Evolutionary conservation across 2,113 vertebrate species (phyloP).

Genomic region (Alectura lathami): DNA sequence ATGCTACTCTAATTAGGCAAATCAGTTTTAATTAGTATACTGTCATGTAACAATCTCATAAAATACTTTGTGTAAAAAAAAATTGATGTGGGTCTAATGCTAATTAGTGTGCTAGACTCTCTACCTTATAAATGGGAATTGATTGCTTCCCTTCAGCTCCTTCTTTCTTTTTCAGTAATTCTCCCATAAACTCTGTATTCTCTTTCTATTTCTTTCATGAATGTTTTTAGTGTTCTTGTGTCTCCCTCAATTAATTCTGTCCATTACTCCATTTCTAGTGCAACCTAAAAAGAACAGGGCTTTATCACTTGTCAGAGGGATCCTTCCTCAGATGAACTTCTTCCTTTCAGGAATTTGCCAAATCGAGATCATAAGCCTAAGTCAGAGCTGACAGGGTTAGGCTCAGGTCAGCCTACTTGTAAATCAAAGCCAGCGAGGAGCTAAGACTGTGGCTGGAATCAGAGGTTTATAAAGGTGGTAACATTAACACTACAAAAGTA

Average conservation of each 20-base stretch:
- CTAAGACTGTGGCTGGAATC: neutral
- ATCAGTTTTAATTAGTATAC: conserved; percentile 78
- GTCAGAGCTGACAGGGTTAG: conserved; percentile 62
- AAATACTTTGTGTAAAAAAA: conserved; percentile 67
- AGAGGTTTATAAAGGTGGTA: conserved; percentile 48
- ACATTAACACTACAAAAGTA: conserved; percentile 70
- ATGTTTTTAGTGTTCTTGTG: neutral
- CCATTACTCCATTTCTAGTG: neutral
- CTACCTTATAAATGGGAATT: conserved; percentile 72
- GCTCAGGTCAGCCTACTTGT: conserved; percentile 39
- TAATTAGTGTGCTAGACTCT: conserved; percentile 69
- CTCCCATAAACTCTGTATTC: conserved; percentile 13
- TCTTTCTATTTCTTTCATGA: neutral
- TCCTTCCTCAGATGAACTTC: conserved; percentile 27
- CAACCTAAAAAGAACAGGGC: conserved; percentile 19
- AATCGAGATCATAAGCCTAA: conserved; percentile 51
- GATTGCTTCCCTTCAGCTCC: conserved; percentile 63
- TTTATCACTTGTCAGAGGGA: conserved; percentile 61
- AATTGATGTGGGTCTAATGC: conserved; percentile 75
- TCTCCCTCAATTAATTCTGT: conserved; percentile 63
- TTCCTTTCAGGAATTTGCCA: conserved; percentile 46
- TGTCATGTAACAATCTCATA: conserved; percentile 76
- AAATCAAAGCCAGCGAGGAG: conserved; percentile 60
- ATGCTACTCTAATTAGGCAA: conserved; percentile 75
- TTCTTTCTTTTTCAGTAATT: conserved; percentile 13